These are phyloP conservation scores for Megaceryle torquata DNA, from an alignment of 2,113 vertebrate genomes.

Conservation along the genomic window DNA sequence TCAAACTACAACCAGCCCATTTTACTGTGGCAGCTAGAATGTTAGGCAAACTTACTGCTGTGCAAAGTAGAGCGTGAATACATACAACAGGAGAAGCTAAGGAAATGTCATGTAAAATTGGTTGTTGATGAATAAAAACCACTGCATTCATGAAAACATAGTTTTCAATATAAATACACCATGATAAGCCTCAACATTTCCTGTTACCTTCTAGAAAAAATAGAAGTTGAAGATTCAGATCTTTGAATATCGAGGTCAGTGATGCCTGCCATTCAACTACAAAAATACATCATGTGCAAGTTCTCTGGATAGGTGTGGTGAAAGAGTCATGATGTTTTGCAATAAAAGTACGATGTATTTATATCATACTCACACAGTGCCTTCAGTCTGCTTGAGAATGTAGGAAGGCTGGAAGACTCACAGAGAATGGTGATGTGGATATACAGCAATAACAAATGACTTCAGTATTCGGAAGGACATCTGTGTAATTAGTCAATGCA, in stretches of 20 bases:
- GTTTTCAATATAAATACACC: neutral
- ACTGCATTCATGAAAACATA: neutral
- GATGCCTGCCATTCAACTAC: neutral
- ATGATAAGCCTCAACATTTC: neutral
- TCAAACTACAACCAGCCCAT: fast-evolving
- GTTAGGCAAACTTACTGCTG: neutral
- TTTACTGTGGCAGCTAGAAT: neutral
- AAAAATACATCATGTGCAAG: neutral
- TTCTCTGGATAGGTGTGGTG: neutral
- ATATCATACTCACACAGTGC: neutral
- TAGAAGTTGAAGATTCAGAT: neutral
- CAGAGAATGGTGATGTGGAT: neutral
- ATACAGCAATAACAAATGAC: neutral
- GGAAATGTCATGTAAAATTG: neutral
- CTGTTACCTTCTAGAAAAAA: neutral
- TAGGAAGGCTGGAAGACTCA: neutral
- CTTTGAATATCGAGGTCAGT: neutral
- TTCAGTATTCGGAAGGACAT: neutral
- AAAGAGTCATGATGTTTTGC: neutral
- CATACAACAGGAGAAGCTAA: neutral
- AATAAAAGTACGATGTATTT: neutral
- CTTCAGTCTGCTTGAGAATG: neutral
- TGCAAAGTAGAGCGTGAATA: neutral
- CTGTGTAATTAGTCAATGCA: neutral
- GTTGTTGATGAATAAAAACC: neutral